Conservation (phyloP, 2,888 invertebrate species). For the Ophioninae sp. region DNA sequence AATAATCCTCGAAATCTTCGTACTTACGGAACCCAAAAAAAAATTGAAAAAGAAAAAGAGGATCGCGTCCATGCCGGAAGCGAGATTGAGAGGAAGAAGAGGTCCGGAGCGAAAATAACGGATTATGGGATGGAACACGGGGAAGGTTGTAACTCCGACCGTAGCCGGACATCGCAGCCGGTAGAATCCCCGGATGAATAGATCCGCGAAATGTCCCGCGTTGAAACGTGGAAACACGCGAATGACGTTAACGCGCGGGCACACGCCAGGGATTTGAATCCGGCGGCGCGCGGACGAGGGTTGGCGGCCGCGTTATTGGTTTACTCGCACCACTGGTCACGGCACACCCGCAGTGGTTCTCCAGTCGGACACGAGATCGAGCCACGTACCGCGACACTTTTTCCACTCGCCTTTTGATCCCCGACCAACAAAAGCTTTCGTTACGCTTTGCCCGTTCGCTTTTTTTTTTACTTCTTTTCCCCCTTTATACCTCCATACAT, state of each 20-base stretch:
- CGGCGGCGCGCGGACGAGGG: conserved; percentile 69
- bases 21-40: not conserved
- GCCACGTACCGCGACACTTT: not conserved
- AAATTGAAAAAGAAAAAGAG: not conserved
- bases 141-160: conserved; percentile 45
- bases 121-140: not conserved
- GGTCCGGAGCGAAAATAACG: conserved; percentile 4
- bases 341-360: conserved; percentile 73
- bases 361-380: conserved; percentile 54
- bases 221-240: conserved; percentile 67
- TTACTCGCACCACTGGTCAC: conserved; percentile 80
- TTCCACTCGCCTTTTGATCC: not conserved
- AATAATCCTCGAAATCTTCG: too few relatives aligned
- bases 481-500: too few relatives aligned
- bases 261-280: conserved; percentile 79
- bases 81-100: not conserved
- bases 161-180: conserved; percentile 34
- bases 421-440: not conserved
- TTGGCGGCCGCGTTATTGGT: conserved; percentile 80
- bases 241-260: conserved; percentile 64
- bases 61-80: too few relatives aligned
- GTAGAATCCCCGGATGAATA: conserved; percentile 72
- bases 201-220: conserved; percentile 75
- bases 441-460: not conserved
- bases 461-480: not conserved